Evolutionary conservation across 2,888 invertebrate species (phyloP).

Genomic region (Zaprionus obscuricornis): DNA sequence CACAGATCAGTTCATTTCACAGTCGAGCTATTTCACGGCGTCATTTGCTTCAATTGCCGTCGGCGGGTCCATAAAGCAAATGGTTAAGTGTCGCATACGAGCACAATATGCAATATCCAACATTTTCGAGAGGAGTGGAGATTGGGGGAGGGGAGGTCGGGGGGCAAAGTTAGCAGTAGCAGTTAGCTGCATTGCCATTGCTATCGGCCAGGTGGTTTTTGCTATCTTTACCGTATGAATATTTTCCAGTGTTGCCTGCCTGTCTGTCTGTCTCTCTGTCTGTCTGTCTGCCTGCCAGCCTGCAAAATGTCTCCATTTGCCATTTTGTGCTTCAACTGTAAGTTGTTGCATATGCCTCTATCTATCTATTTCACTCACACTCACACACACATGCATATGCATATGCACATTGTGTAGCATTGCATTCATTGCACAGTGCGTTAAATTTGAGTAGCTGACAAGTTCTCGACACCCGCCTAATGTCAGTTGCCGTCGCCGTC

Average conservation of each 20-base stretch:
- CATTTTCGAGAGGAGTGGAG: neutral
- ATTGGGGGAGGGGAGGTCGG: too few species aligned
- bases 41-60: conserved; percentile 29
- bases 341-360: conserved; percentile 42
- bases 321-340: conserved; percentile 15
- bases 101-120: too few species aligned
- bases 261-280: too few species aligned
- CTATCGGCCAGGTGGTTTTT: conserved; percentile 15
- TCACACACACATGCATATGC: neutral
- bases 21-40: conserved; percentile 30
- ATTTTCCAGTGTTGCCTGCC: too few species aligned
- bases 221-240: too few species aligned
- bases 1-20: conserved; percentile 44
- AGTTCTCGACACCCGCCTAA: conserved; percentile 39
- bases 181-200: neutral
- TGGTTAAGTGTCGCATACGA: conserved; percentile 32
- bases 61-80: conserved; percentile 26
- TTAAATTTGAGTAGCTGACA: conserved; percentile 62
- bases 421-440: conserved; percentile 42
- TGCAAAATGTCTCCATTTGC: conserved; percentile 43
- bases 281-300: too few species aligned
- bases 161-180: too few species aligned
- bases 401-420: conserved; percentile 15
- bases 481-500: neutral
- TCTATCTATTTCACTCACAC: too few species aligned